Evolutionary conservation across 1,140 invertebrate genomes (phyloP).

Genomic region (Aphaenogaster ashmeadi): DNA sequence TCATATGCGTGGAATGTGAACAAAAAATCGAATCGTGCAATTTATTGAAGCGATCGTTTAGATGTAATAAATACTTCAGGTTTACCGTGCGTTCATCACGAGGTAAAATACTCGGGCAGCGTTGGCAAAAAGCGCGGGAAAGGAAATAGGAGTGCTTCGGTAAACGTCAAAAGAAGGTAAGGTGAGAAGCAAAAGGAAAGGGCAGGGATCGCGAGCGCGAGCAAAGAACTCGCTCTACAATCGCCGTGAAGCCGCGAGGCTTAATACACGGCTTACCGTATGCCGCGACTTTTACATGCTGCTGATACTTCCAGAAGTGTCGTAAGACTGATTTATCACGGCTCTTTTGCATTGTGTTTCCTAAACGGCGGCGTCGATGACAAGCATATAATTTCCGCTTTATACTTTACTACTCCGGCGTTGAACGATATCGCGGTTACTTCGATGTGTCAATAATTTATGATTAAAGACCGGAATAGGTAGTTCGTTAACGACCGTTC

Average conservation of each 20-base stretch:
- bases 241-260: slow-evolving; percentile 39
- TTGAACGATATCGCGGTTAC: background rate
- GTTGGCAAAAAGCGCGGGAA: slow-evolving; percentile 35
- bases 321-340: slow-evolving; percentile 55
- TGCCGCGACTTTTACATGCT: slow-evolving; percentile 8
- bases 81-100: background rate
- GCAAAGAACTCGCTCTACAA: slow-evolving; percentile 45
- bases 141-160: slow-evolving; percentile 24
- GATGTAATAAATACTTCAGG: background rate
- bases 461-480: slow-evolving; percentile 32
- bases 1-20: background rate
- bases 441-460: slow-evolving; percentile 27
- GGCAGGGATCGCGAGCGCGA: slow-evolving; percentile 47
- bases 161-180: slow-evolving; percentile 53
- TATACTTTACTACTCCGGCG: background rate
- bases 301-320: slow-evolving; percentile 48
- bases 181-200: slow-evolving; percentile 71
- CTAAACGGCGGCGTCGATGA: slow-evolving; percentile 39
- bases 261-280: background rate
- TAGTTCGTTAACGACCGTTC: slow-evolving; percentile 6
- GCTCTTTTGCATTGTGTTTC: slow-evolving; percentile 43
- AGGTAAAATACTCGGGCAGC: background rate
- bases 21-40: background rate
- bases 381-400: slow-evolving; percentile 52
- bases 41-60: background rate